Percentiles rank a stretch among this genome's conserved stretches.
phyloP scores from a whole-genome alignment of 2,113 vertebrate species.

The Callochromis pleurospilus region DNA sequence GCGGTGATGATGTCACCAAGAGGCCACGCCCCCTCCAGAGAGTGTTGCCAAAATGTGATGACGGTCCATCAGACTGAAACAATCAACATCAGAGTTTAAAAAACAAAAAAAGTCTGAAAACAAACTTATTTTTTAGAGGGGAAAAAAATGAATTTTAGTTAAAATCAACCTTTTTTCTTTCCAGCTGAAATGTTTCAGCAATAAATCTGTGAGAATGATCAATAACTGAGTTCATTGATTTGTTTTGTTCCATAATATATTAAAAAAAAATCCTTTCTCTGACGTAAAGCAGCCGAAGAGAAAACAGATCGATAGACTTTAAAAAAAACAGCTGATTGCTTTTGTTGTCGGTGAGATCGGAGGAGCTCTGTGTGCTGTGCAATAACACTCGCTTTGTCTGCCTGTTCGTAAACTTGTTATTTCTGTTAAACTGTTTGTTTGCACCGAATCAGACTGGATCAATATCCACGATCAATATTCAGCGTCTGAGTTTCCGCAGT shows the following conservation, averaged over 20 bases:
- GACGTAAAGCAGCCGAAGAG: accelerated
- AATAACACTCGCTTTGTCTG: neutral
- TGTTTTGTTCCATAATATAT: neutral
- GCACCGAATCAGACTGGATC: neutral
- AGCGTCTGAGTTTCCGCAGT: neutral
- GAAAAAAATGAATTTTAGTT: neutral
- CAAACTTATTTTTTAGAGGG: neutral
- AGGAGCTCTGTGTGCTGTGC: neutral
- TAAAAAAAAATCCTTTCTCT: neutral
- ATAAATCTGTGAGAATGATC: neutral
- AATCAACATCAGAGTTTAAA: neutral
- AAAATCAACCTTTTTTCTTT: neutral
- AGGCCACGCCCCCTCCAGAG: neutral
- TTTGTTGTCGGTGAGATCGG: neutral
- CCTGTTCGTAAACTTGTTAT: neutral
- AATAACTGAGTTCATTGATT: neutral
- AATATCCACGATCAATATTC: neutral
- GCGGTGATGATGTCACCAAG: neutral
- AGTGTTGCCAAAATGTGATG: neutral
- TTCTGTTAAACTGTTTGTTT: neutral
- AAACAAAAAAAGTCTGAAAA: neutral
- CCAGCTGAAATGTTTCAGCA: neutral
- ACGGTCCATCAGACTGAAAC: accelerated
- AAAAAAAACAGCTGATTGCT: neutral
- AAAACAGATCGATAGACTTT: neutral